Evolutionary conservation across 53 echinoderm and acorn worm genomes (phyloP), one percentile per base, ranked within the genome.

Genomic region (Echinarachnius parma): DNA sequence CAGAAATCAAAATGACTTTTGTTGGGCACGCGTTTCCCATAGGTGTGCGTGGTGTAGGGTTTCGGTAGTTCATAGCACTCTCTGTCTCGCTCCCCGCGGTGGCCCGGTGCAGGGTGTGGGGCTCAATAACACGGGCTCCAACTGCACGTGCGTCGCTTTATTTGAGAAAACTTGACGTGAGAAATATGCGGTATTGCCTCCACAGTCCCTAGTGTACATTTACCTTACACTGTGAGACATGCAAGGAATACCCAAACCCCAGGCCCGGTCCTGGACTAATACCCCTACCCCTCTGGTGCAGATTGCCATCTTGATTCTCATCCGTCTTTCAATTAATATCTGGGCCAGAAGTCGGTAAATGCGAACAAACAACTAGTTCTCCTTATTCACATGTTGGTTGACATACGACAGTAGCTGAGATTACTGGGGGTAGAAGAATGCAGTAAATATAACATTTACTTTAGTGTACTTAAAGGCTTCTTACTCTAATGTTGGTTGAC

Each of bases 1-100:
- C 47, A 48, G 48, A 53, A n/a, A n/a, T n/a, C n/a, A n/a, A 42
- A 72, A 69, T 65, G 53, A 18, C 53, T 20, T 28, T 28, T 15
- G 19, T 25, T 65, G 30, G 68, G 22, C n/a, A n/a, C 26, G 28
- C 39, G 53, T 36, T 55, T 56, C 74, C 74, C 69, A n/a, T 14
- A 49, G 74, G 44, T 55, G n/a, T n/a, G n/a, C 24, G 39, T 26
- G 27, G 74, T 72, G 56, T 72, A 23, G 74, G 46, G 57, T 72
- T 72, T 56, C 74, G 42, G 24, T 19, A 57, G 74, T 72, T 72
- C 74, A 56, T 42, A 31, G 57, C 57, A 72, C 74, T 72, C 54
- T 72, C n/a, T n/a, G n/a, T n/a, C n/a, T 70, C 53, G 30, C 55
- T 72, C 74, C 57, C 74, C 24, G 34, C 10, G 74, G 57, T 56